Evolutionary conservation across 92 coral and sea anemone species (phyloP).

Genomic region (Heliopora coerulea): DNA sequence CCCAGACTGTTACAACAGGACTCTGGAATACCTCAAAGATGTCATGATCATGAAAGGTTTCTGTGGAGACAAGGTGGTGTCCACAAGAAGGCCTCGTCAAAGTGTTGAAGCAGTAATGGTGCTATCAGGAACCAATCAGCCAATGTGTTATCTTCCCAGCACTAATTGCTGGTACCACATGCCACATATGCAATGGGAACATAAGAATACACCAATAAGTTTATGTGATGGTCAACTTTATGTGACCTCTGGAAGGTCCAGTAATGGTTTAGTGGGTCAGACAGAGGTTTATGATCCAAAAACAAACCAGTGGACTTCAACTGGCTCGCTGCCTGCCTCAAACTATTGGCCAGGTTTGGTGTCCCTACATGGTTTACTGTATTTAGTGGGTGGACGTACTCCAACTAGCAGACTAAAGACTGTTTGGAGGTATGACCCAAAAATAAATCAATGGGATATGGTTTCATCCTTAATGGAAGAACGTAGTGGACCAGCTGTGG

Average conservation of each 20-base stretch:
- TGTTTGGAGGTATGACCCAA: conserved; percentile 35
- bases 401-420: conserved; percentile 32
- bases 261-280: conserved; percentile 23
- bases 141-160: conserved; percentile 25
- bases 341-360: conserved; percentile 39
- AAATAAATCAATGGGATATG: conserved; percentile 41
- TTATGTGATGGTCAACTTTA: conserved; percentile 25
- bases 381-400: conserved; percentile 39
- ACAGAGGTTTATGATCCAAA: conserved; percentile 30
- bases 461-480: conserved; percentile 23
- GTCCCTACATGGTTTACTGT: conserved; percentile 38
- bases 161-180: conserved; percentile 19
- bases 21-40: conserved; percentile 29
- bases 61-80: conserved; percentile 13
- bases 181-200: conserved; percentile 40
- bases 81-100: conserved; percentile 31
- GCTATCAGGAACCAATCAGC: conserved; percentile 32
- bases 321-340: conserved; percentile 16
- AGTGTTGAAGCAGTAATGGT: conserved; percentile 28
- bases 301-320: conserved; percentile 19
- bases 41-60: conserved; percentile 10
- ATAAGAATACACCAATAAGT: conserved; percentile 33
- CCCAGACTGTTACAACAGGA: neutral
- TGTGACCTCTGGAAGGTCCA: conserved; percentile 34
- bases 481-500: conserved; percentile 38